Conservation (phyloP, 2,113 vertebrate species). For the Cebus imitator region DNA sequence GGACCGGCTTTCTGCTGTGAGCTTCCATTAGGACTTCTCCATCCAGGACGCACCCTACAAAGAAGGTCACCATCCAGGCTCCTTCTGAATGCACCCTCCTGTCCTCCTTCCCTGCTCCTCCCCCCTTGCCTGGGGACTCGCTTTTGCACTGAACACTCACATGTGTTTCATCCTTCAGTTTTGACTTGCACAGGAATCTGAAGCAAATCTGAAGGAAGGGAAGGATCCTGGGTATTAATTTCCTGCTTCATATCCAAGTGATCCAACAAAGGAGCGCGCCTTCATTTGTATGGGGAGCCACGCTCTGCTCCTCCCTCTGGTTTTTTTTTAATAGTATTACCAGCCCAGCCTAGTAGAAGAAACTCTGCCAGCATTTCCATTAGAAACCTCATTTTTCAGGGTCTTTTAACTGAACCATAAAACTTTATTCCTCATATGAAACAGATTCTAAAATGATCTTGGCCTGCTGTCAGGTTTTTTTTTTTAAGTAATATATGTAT, state of each 20-base stretch:
- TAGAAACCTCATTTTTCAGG: constrained; percentile 55
- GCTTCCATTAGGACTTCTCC: background rate
- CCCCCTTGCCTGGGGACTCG: fast-evolving
- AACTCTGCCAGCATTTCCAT: constrained; percentile 62
- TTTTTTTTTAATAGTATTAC: background rate
- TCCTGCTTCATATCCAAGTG: background rate
- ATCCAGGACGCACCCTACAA: background rate
- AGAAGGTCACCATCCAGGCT: background rate
- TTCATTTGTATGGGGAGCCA: constrained; percentile 6
- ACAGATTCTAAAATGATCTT: constrained; percentile 67
- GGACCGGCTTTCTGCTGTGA: background rate
- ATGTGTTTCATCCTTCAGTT: background rate
- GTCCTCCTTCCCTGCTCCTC: background rate
- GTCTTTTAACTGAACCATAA: constrained; percentile 55
- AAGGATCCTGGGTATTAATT: background rate
- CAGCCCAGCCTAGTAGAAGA: constrained; percentile 11
- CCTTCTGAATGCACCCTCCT: fast-evolving
- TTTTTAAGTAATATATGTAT: background rate
- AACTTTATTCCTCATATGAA: constrained; percentile 71
- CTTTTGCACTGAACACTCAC: background rate
- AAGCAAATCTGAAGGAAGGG: constrained; percentile 24
- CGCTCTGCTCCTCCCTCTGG: background rate
- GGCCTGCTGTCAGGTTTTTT: constrained; percentile 34
- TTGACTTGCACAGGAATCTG: background rate
- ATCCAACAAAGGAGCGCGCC: background rate